Conservation (phyloP, 2,797 vertebrate genomes). For the Enteromius afrohamiltoni region DNA sequence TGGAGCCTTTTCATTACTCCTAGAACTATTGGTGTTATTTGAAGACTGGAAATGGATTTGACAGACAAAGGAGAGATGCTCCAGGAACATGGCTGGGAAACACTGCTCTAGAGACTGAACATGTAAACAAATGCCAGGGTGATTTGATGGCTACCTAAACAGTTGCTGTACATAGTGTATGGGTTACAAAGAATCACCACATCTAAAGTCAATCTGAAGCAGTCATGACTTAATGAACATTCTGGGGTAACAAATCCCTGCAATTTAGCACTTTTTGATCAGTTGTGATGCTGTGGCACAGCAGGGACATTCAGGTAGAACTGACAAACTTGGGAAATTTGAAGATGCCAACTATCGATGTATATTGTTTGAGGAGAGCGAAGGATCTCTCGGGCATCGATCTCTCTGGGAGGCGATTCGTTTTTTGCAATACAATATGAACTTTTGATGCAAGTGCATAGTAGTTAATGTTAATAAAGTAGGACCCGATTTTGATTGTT, state of each 20-base stretch:
- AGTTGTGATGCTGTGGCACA: not conserved
- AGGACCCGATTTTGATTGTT: too few species aligned
- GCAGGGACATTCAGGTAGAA: not conserved
- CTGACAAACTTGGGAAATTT: not conserved
- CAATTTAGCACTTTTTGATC: not conserved
- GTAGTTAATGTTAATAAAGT: too few species aligned
- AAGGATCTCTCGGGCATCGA: not conserved
- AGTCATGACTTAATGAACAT: not conserved
- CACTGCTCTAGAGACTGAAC: not conserved
- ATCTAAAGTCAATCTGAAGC: not conserved
- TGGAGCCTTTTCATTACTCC: not conserved
- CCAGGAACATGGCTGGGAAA: not conserved
- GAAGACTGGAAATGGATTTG: not conserved
- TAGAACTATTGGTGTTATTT: not conserved
- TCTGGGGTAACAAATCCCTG: not conserved
- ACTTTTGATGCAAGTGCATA: too few species aligned
- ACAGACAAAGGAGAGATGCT: not conserved
- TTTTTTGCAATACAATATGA: too few species aligned
- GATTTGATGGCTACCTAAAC: not conserved
- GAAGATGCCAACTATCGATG: not conserved
- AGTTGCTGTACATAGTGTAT: not conserved
- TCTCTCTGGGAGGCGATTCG: not conserved
- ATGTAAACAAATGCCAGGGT: not conserved
- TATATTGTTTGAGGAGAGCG: constrained; percentile 1
- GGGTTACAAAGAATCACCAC: not conserved